Evolutionary conservation across 2,113 vertebrate species (phyloP), one percentile per base, ranked within the genome.

Genomic region (Dromaius novaehollandiae): DNA sequence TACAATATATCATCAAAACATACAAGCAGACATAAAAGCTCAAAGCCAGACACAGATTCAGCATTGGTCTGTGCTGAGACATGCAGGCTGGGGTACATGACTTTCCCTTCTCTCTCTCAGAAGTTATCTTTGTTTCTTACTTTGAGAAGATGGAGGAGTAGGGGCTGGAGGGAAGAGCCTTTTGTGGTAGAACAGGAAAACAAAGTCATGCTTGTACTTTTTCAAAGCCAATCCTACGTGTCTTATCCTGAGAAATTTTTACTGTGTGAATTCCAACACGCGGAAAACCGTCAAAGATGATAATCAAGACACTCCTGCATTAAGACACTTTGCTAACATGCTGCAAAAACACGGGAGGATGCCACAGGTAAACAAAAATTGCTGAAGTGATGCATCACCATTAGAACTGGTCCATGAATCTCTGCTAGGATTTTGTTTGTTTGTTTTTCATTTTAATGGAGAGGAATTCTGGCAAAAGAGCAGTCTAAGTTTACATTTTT

Each of bases 191-290:
- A 96, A 92, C 78, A 86, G 90, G 85, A 96, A 97, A 97, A 97
- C 85, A 97, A 89, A 97, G 88, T 94, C 79, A 83, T 84, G 88
- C 55, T 85, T 73, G 82, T 89, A 71, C 86, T 92, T 95, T 78
- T 66, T 86, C 88, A 93, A 95, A 94, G 69, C 82, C 60, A 88
- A 91, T 81, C 85, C 28, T 86, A 88, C 86, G 0, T 88, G 86
- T 95, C 96, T 95, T 96, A 97, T 95, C 95, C 95, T 88, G 86
- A 97, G 90, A 96, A 89, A 90, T 78, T 93, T 82, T 94, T 90
- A 93, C 61, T 77, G 51, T 82, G 75, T 30, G 9, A 76, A 95
- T 95, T 95, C 82, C 19, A 9, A 90, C 91, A 87, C 2, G 89
- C 0, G 7, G 91, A 95, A 90, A 97, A 96, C 18, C 2, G 18